Evolutionary conservation across 2,888 invertebrate species (phyloP), one percentile per base, ranked within the genome.

Genomic region (Nomada flava): DNA sequence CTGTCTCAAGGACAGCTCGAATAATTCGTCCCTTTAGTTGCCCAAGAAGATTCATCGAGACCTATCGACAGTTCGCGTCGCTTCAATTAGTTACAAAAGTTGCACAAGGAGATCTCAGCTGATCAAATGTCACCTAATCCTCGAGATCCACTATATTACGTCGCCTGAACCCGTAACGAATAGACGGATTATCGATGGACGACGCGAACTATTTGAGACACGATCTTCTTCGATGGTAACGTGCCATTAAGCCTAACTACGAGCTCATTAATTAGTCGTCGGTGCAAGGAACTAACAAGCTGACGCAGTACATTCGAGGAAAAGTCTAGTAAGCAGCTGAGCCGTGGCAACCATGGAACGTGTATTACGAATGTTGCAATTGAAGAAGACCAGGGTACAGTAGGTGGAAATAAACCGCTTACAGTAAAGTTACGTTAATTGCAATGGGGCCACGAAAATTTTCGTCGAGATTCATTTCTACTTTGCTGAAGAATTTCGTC

Each of bases 341-440:
- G 44, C 57, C 44, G 26, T 26, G 3, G 11, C 7, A 23, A 15
- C 55, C 68, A 7, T 15, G 53, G 9, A 3, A 15, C 53, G 52
- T 10, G 29, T 36, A 42, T 75, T 71, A 70, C 60, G 42, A 73
- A 73, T 72, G 47, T 47, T 23, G 55, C 55, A 62, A 73, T 63
- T 76, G 73, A 63, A 73, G n/a, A 23, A 36, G 20, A 10, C 10
- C 36, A 23, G 62, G 18, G 3, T 36, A 26, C 13, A 50, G 42
- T 64, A 63, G 20, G 10, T 23, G 15, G 26, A 26, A 42, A 52
- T 72, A 62, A 74, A 73, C 42, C 57, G 74, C 42, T 50, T 23
- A 15, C 63, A 63, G 52, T 57, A 44, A 64, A 64, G 57, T 76
- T 20, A 50, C 57, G 47, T 36, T 70, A 59, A 70, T 59, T 60